Base-by-base conservation (phyloP, 92 coral and sea anemone species). In the Epizoanthus rinbou region DNA sequence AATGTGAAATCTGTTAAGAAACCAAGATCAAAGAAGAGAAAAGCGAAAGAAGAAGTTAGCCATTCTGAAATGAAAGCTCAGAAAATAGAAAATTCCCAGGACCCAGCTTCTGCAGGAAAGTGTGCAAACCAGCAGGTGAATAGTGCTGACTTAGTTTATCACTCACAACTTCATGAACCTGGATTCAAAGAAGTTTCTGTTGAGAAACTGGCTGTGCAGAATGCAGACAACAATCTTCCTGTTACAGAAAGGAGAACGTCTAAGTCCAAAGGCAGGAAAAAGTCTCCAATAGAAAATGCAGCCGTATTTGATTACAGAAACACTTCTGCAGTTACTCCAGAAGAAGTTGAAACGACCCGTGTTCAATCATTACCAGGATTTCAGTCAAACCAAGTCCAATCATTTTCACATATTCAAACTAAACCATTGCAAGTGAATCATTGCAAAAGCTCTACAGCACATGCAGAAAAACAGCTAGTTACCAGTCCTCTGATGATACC, bases 1-100 rank as follows among this genome's bases (percentile, higher is more conserved):
- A 78, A 78, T 60, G 9, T 31, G 4, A 19, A 69, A 41, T 4
- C 82, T 22, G 22, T 69, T 23, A 62, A 37, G 41, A 78, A 78
- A 63, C 45, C 82, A 35, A 60, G 82, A 62, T 78, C 82, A 78
- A 78, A 63, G 25, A 78, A 78, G 33, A 78, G 82, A 25, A 78
- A 78, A 62, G 82, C 10, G 17, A 78, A 78, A 63, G 71, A 78
- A 63, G 71, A 78, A 43, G 2, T 45, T 71, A 37, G 23, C 53
- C 70, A 23, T 2, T 19, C 82, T 21, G 71, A 78, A 21, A n/a
- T 4, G 41, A 78, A 60, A 28, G 50, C 53, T 6, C 57, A n/a
- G 47, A 78, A 78, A 59, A 10, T 43, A 5, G 71, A 62, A 9
- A 62, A 41, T 16, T 39, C 35, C 3, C 39, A 41, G 25, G 45